Conservation (phyloP, 2,888 invertebrate genomes). For the Idaea dimidiata region DNA sequence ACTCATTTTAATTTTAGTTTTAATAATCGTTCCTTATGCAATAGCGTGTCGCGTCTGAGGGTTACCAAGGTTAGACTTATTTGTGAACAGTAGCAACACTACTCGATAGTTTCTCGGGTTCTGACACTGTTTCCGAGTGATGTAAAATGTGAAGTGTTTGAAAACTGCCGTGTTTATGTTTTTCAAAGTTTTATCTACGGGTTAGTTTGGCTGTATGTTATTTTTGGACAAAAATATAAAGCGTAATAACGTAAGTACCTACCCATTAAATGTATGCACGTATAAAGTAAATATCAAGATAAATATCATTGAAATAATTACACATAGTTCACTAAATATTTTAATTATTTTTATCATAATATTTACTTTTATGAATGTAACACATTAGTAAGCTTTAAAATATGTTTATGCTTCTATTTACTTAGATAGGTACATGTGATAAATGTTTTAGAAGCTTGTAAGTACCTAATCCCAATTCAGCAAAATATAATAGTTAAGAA, state of each 20-base stretch:
- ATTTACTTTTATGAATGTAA: too few species aligned
- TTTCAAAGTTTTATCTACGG: background rate
- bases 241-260: constrained; percentile 9
- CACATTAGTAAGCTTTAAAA: too few species aligned
- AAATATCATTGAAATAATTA: too few species aligned
- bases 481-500: too few species aligned
- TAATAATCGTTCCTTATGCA: background rate
- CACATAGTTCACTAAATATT: too few species aligned
- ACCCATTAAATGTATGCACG: background rate
- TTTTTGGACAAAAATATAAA: background rate
- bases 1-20: background rate
- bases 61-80: constrained; percentile 37
- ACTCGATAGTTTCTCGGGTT: background rate
- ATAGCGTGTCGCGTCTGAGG: constrained; percentile 8
- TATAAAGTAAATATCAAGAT: background rate
- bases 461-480: too few species aligned
- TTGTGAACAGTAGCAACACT: constrained; percentile 20
- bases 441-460: too few species aligned
- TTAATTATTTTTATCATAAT: background rate
- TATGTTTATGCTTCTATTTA: too few species aligned
- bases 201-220: background rate
- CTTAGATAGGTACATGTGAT: too few species aligned
- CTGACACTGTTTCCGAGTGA: background rate
- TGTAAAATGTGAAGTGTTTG: background rate
- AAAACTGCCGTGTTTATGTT: background rate